Evolutionary conservation across 2,888 invertebrate genomes (phyloP).

Genomic region (Omphaloscelis lunosa): DNA sequence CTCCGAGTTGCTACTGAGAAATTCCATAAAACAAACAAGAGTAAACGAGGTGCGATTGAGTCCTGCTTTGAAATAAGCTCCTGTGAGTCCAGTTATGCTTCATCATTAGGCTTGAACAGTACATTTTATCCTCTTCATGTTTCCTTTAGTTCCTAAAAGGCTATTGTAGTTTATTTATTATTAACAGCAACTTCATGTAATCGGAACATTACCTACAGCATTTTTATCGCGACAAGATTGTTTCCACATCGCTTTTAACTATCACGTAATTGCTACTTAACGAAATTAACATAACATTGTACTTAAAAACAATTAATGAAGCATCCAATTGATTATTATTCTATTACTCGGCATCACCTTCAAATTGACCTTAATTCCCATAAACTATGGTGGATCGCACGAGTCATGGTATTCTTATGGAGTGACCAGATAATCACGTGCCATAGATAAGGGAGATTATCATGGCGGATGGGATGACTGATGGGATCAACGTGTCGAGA

Average conservation of each 20-base stretch:
- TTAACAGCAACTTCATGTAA: background rate
- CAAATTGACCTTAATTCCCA: conserved; percentile 56
- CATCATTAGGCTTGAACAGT: background rate
- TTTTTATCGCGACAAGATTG: background rate
- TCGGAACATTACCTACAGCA: background rate
- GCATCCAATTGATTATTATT: conserved; percentile 50
- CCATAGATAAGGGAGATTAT: conserved; percentile 47
- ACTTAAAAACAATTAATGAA: conserved; percentile 16
- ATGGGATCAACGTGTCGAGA: background rate
- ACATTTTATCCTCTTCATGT: too few relatives aligned
- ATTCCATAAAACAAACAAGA: background rate
- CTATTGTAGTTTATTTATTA: too few relatives aligned
- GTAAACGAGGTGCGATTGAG: background rate
- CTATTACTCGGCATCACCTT: conserved; percentile 31
- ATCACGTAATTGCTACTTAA: background rate
- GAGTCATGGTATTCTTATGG: conserved; percentile 47
- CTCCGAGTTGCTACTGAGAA: background rate
- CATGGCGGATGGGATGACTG: background rate
- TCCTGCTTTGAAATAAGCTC: background rate
- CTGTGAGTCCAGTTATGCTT: background rate
- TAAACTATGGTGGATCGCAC: conserved; percentile 29
- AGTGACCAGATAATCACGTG: conserved; percentile 45
- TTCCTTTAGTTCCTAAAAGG: too few relatives aligned
- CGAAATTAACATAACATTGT: conserved; percentile 35
- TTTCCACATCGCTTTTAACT: background rate